Base-by-base conservation (phyloP, 2,113 vertebrate species). In the Dendropsophus ebraccatus region DNA sequence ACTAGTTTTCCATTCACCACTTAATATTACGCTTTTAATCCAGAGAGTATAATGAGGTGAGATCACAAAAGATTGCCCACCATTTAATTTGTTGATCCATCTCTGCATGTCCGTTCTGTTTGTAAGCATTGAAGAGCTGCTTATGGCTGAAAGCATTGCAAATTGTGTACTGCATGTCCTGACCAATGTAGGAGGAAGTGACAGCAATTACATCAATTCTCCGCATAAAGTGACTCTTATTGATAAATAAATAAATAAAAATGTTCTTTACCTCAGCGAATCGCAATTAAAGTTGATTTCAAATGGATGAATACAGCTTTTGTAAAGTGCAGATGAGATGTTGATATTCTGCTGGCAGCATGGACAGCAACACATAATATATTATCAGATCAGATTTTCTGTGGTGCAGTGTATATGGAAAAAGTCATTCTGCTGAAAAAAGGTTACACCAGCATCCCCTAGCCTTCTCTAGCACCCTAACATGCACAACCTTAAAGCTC, bases 121-220 rank as follows among this genome's bases (percentile, higher is more conserved):
- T 62, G 35, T 45, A 17, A 69, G 25, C 60, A 70, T 23, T 82
- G 28, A 82, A 82, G 62, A 16, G 45, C 32, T 73, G 52, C 21
- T 62, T 81, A 62, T 65, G 23, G 25, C 16, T 47, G 23, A 58
- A 80, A 80, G 76, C 50, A 56, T n/a, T 35, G 32, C 32, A 80
- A 19, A 67, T 82, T 82, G 65, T 17, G 47, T 54, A 67, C 49
- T 54, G 41, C 28, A 70, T 82, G 47, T 58, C 30, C 82, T 58
- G 3, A 35, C 49, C 28, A 73, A 45, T 45, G 81, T 83, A 14
- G 52, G 49, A 58, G 32, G 21, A 74, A 56, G 69, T 73, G 49
- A 37, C 47, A 19, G 32, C 67, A 72, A 54, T 83, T 74, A 83
- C 67, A 54, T 72, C 19, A 72, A 54, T 60, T 14, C 17, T 54